Evolutionary conservation across 2,888 invertebrate genomes (phyloP).

Genomic region (Loripinus fragilis): DNA sequence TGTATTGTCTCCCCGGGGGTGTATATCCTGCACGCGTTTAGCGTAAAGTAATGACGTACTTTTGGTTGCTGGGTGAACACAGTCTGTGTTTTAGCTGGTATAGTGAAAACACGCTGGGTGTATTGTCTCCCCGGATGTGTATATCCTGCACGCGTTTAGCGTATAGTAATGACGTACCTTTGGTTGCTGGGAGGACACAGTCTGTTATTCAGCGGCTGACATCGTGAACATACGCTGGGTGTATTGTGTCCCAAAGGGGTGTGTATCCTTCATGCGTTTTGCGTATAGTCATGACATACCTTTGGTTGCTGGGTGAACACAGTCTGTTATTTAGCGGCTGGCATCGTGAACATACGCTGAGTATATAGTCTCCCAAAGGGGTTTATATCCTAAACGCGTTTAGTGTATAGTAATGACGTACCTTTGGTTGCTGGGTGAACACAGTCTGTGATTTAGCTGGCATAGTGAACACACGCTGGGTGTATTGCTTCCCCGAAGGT

Average conservation of each 20-base stretch:
- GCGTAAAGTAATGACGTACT: too few species aligned
- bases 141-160: too few species aligned
- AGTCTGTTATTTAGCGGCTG: too few species aligned
- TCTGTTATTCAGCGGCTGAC: neutral
- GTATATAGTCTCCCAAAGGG: too few species aligned
- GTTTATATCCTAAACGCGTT: too few species aligned
- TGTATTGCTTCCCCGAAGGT: neutral
- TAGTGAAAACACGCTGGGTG: too few species aligned
- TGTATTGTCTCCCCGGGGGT: too few species aligned
- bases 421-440: slow-evolving; percentile 2
- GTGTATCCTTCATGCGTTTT: neutral
- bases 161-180: slow-evolving; percentile 1
- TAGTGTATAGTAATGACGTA: neutral
- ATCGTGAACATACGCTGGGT: slow-evolving; percentile 9
- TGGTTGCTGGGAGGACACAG: neutral
- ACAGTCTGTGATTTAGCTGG: neutral
- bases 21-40: too few species aligned
- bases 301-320: slow-evolving; percentile 2
- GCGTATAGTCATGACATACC: neutral
- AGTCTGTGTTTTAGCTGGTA: too few species aligned
- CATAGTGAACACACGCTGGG: slow-evolving; percentile 12
- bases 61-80: too few species aligned
- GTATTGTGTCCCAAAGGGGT: neutral
- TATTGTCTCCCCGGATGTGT: too few species aligned
- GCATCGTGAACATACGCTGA: too few species aligned